Base-by-base conservation (phyloP, 2,888 invertebrate genomes). In the Psylliodes chrysocephalus region DNA sequence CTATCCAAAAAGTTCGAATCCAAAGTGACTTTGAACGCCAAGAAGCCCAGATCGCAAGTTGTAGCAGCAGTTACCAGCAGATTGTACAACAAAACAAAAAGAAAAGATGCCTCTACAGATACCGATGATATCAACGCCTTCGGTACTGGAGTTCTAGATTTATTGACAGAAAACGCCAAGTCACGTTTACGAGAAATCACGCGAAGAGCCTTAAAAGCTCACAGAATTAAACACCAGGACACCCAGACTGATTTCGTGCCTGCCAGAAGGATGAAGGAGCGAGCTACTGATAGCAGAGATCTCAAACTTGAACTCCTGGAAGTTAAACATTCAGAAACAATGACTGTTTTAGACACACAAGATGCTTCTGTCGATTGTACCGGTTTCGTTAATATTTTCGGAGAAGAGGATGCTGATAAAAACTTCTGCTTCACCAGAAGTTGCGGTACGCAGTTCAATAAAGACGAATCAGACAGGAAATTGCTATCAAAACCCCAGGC, bases 51-150 rank as follows among this genome's bases (percentile, higher is more conserved):
- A 73, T 87, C 90, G 15, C 88, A 90, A 79, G 90, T 90, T 53
- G 89, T 91, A 1, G 89, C 90, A 2, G 89, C 90, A 0, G 91
- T 91, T 1, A 91, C 91, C 1, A 87, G 88, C 71, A 83, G 90
- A 71, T 80, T 91, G 10, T 91, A 90, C 75, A 85, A 87, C 0
- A 88, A 87, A 84, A 79, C 85, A 77, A 82, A 87, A 82, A 83
- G 86, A 83, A 81, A 86, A 82, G 82, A 82, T 77, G 73, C 70
- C 2, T 70, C 75, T 0, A 81, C 81, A 1, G 81, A 80, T 60
- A 82, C 81, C 2, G 74, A 76, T 8, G 79, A 79, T 30, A 63
- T 72, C 18, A 66, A 63, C 30, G 65, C 60, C 1, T 54, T 63
- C 17, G 40, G 49, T 6, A 40, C 25, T 14, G 53, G 64, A 15